Evolutionary conservation across 1,140 invertebrate genomes (phyloP), one percentile per base, ranked within the genome.

Genomic region (Cheumatopsyche charites): DNA sequence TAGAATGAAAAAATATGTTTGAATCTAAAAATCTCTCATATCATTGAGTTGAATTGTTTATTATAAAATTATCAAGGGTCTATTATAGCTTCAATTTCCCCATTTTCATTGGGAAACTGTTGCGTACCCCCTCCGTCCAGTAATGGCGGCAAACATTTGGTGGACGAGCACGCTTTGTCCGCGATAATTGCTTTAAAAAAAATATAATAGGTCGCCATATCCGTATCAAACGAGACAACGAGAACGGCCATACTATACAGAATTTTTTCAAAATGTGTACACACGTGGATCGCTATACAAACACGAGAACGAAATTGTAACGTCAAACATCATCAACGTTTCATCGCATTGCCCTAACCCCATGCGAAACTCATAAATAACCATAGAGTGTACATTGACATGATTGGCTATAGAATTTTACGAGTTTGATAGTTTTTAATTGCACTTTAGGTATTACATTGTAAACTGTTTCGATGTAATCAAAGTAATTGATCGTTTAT

Each of bases 171-270:
- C 73, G 68, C 71, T 70, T 75, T 75, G 74, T 75, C 67, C 41
- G 71, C 70, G 67, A 75, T 75, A 75, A 75, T 75, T 75, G 74
- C 67, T 73, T 62, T 70, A 17, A 72, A 74, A 75, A 75, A 75
- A 75, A 74, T 67, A 70, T 69, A 75, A 75, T 75, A 63, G 71
- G 69, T 69, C 73, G 65, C 70, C 73, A 75, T 75, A 67, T 71
- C 73, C 71, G 62, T 75, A 75, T 75, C 74, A 72, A 72, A 72
- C 49, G 67, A 71, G 49, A 71, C 69, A 41, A 65, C 49, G 41
- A 19, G 49, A 49, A 23, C 29, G 36, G 15, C 23, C 49, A 55
- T 58, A 23, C 21, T 58, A 13, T 55, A 26, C 21, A 36, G 29
- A 45, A 67, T 74, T 75, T 75, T 71, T 70, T 70, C 25, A 12